Conservation (phyloP, 53 echinoderm and acorn worm genomes). For the Holothuria leucospilota region DNA sequence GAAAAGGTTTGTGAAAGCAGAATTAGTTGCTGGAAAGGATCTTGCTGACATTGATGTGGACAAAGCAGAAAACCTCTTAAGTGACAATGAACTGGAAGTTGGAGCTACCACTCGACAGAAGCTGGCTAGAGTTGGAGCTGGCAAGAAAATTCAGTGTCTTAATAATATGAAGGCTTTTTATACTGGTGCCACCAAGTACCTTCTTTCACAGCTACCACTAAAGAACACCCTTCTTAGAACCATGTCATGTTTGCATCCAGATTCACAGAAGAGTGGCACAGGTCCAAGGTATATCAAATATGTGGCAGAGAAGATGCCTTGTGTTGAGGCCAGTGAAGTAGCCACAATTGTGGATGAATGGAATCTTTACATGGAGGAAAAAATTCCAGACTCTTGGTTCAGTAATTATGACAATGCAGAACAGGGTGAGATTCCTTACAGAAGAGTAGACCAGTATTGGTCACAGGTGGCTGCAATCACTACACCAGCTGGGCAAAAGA, state of each 20-base stretch:
- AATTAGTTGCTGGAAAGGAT: background rate
- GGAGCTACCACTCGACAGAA: background rate
- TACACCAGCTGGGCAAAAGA: background rate
- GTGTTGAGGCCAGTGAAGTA: background rate
- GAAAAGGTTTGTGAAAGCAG: slow-evolving; percentile 11
- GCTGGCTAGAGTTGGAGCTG: background rate
- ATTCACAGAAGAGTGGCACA: background rate
- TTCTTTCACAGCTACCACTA: background rate
- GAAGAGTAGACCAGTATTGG: slow-evolving; percentile 16
- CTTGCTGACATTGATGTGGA: background rate
- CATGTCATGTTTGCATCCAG: background rate
- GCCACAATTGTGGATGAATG: slow-evolving; percentile 7
- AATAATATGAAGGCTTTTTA: background rate
- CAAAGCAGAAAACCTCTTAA: slow-evolving; percentile 13
- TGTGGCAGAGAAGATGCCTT: background rate
- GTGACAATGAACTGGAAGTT: background rate
- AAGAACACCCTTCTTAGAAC: background rate
- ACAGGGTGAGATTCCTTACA: background rate
- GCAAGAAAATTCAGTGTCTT: background rate
- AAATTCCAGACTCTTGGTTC: slow-evolving; percentile 21
- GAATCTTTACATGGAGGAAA: background rate
- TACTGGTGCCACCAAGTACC: background rate
- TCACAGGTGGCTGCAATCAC: background rate
- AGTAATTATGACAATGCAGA: background rate
- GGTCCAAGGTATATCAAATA: background rate